Evolutionary conservation across 2,113 vertebrate genomes (phyloP).

Genomic region (Vulpes lagopus): DNA sequence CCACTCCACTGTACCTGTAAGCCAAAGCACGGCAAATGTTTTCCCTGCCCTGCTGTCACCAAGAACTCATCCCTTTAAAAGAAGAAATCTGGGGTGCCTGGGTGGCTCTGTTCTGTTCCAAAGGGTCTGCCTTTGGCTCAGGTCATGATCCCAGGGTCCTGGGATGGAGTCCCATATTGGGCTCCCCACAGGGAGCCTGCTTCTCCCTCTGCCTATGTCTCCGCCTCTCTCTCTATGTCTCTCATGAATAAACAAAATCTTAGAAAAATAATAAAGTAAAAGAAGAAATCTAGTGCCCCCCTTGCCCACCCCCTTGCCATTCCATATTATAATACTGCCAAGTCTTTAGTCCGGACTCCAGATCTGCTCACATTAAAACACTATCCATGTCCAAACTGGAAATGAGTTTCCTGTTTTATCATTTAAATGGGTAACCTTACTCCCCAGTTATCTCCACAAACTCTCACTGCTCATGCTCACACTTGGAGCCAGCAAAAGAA

Average conservation of each 20-base stretch:
- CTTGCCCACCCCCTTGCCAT: not conserved
- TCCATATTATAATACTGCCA: not conserved
- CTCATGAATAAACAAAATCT: no score
- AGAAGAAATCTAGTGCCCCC: not conserved
- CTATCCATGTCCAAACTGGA: constrained; percentile 21
- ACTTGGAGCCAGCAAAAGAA: constrained; percentile 17
- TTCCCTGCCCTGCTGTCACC: not conserved
- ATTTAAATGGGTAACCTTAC: constrained; percentile 61
- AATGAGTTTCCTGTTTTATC: constrained; percentile 61
- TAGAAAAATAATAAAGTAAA: not conserved
- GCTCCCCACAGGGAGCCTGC: no score
- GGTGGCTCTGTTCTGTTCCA: no score
- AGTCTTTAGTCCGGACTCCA: not conserved
- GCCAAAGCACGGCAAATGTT: not conserved
- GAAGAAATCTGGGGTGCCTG: not conserved
- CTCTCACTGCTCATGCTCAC: not conserved
- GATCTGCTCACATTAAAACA: not conserved
- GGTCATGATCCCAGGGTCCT: no score
- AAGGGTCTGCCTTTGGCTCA: no score
- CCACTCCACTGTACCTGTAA: accelerated
- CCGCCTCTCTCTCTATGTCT: no score
- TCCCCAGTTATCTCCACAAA: constrained; percentile 4
- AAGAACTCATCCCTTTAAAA: not conserved
- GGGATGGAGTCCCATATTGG: no score
- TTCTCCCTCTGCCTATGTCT: no score